These are phyloP conservation scores for Ophthalmolycus amberensis DNA, from an alignment of 2,113 vertebrate genomes.

Conservation along the genomic window DNA sequence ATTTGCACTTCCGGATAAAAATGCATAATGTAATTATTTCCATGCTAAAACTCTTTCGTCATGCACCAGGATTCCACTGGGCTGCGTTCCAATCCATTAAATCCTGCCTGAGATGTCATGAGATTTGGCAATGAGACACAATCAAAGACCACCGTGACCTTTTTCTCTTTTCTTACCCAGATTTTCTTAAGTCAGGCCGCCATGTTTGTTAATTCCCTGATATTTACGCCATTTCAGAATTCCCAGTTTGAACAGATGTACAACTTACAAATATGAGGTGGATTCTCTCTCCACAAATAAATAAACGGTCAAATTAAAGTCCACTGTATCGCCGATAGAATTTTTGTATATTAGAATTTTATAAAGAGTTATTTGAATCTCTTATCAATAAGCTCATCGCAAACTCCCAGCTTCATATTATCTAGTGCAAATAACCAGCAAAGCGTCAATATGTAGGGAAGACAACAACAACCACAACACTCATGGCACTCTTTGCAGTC, in stretches of 20 bases:
- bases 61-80: constrained; percentile 49
- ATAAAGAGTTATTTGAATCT: constrained; percentile 54
- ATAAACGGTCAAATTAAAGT: constrained; percentile 69
- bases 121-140: constrained; percentile 69
- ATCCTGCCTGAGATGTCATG: constrained; percentile 75
- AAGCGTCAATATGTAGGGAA: constrained; percentile 72
- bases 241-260: constrained; percentile 64
- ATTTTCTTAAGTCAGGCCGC: constrained; percentile 50
- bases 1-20: constrained; percentile 55
- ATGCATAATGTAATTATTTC: constrained; percentile 44
- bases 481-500: constrained; percentile 35
- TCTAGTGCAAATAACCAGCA: constrained; percentile 84
- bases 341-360: constrained; percentile 61
- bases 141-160: constrained; percentile 44
- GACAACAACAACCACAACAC: constrained; percentile 53
- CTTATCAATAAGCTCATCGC: constrained; percentile 35
- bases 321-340: constrained; percentile 47
- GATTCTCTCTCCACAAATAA: constrained; percentile 68
- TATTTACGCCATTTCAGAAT: constrained; percentile 56
- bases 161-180: constrained; percentile 15
- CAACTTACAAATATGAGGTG: constrained; percentile 44
- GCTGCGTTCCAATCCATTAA: constrained; percentile 55
- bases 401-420: constrained; percentile 63
- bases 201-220: constrained; percentile 73
- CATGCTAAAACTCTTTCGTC: constrained; percentile 46